A percentile compares a stretch with the other conserved stretches of the same genome.
These are phyloP conservation scores for Oreochromis niloticus DNA, from an alignment of 2,113 vertebrate genomes.

Conservation along the genomic window DNA sequence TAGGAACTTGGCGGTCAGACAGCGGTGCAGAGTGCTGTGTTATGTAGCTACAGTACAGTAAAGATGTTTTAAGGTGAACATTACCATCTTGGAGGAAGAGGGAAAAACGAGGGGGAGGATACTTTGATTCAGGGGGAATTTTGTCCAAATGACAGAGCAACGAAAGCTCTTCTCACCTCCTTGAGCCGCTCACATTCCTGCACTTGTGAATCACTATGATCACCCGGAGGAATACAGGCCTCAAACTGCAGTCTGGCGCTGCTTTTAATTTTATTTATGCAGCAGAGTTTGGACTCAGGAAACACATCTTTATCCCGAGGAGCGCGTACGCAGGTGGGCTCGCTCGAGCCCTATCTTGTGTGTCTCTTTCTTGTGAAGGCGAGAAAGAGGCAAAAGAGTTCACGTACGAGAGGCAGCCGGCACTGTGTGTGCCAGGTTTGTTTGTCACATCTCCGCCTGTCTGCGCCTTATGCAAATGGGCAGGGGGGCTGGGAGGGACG, in stretches of 20 bases:
- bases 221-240: slow-evolving; percentile 28
- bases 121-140: slow-evolving; percentile 45
- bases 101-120: slow-evolving; percentile 31
- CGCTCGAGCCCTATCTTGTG: background rate
- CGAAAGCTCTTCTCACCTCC: slow-evolving; percentile 54
- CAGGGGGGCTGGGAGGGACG: slow-evolving; percentile 42
- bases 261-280: slow-evolving; percentile 24
- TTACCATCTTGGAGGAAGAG: slow-evolving; percentile 65
- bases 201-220: slow-evolving; percentile 54
- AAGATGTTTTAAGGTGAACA: slow-evolving; percentile 91
- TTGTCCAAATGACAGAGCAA: slow-evolving; percentile 57
- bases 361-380: slow-evolving; percentile 1
- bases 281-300: background rate
- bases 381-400: slow-evolving; percentile 33
- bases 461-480: slow-evolving; percentile 77
- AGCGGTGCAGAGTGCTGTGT: slow-evolving; percentile 73
- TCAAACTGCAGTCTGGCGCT: slow-evolving; percentile 14
- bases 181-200: slow-evolving; percentile 41
- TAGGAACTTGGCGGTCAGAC: slow-evolving; percentile 89
- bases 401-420: slow-evolving; percentile 60
- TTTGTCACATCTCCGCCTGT: slow-evolving; percentile 74
- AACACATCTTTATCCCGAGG: background rate
- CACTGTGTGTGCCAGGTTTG: slow-evolving; percentile 71
- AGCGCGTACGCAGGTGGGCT: slow-evolving; percentile 30
- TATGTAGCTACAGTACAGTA: slow-evolving; percentile 74